A percentile compares a stretch with the other conserved stretches of the same genome.
Evolutionary conservation across 2,113 vertebrate genomes (phyloP).

Genomic region (Vidua macroura): DNA sequence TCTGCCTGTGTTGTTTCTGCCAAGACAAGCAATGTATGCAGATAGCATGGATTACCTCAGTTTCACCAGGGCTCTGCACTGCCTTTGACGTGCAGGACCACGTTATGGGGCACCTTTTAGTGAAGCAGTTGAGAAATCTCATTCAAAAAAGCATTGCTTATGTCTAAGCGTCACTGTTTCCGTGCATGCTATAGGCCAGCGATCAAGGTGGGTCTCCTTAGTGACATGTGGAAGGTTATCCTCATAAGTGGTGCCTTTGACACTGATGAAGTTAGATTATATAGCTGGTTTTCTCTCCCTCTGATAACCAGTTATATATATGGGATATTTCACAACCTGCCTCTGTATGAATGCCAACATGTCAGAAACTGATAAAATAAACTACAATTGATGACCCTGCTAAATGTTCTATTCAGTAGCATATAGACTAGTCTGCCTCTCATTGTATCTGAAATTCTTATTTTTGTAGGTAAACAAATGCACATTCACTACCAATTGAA

Average conservation of each 20-base stretch:
- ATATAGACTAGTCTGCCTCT: constrained; percentile 62
- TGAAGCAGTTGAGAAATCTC: background rate
- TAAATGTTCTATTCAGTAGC: constrained; percentile 71
- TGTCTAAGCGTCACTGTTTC: background rate
- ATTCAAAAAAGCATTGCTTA: background rate
- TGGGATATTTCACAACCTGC: constrained; percentile 27
- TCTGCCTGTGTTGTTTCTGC: constrained; percentile 6
- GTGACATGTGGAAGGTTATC: background rate
- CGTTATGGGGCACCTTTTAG: background rate
- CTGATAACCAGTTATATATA: constrained; percentile 66
- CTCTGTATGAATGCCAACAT: constrained; percentile 66
- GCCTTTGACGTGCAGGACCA: background rate
- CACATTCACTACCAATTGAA: constrained; percentile 75
- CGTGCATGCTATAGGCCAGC: background rate
- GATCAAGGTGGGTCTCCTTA: background rate
- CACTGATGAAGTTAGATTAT: constrained; percentile 63
- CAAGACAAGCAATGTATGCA: background rate
- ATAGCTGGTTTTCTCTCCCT: constrained; percentile 51
- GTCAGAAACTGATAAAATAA: constrained; percentile 77
- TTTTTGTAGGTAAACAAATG: constrained; percentile 82
- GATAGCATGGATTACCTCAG: background rate
- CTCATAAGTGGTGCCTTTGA: constrained; percentile 39
- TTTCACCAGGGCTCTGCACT: background rate
- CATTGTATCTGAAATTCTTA: constrained; percentile 78
- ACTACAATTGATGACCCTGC: constrained; percentile 68